Evolutionary conservation across 2,888 invertebrate genomes (phyloP), one percentile per base, ranked within the genome.

Genomic region (Trichopria drosophilae): DNA sequence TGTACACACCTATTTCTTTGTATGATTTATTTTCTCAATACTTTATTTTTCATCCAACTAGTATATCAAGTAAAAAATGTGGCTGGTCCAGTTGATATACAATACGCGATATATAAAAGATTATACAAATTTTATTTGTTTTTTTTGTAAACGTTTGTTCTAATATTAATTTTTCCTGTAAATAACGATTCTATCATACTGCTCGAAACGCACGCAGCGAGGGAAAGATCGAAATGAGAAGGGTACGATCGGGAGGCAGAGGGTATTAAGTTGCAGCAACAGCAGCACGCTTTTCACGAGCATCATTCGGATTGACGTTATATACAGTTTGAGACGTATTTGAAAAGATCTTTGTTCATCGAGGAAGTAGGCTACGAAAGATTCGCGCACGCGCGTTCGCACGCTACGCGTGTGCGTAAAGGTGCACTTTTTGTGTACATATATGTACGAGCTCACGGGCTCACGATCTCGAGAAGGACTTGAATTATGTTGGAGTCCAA

Each of bases 271-370:
- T 53, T 37, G 55, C 56, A 45, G 57, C 58, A 57, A 55, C 55
- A 58, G 58, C 59, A 59, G 44, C 49, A 37, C 52, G 55, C 55
- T 64, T 61, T 52, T 51, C 60, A 47, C 41, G 59, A 60, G 54
- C 61, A 58, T 61, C 57, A 50, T 54, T 58, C 43, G 53, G 55
- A 58, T 59, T 63, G 62, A 60, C 65, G 67, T 69, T n/a, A n/a
- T n/a, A n/a, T 71, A 66, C 64, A 65, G 65, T 71, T 66, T 61
- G 64, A 61, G 63, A 60, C 58, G 62, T 60, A 62, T 63, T 71
- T 71, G 61, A 71, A 73, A 72, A 69, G 70, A 72, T 71, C 71
- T 71, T 72, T 72, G 72, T 72, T 68, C 69, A 50, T 56, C 53
- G 62, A 66, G 68, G 68, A 68, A 68, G 66, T 65, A 64, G 63